These are phyloP conservation scores for Heliconius ethilla DNA, from an alignment of 2,888 invertebrate genomes.

Conservation along the genomic window DNA sequence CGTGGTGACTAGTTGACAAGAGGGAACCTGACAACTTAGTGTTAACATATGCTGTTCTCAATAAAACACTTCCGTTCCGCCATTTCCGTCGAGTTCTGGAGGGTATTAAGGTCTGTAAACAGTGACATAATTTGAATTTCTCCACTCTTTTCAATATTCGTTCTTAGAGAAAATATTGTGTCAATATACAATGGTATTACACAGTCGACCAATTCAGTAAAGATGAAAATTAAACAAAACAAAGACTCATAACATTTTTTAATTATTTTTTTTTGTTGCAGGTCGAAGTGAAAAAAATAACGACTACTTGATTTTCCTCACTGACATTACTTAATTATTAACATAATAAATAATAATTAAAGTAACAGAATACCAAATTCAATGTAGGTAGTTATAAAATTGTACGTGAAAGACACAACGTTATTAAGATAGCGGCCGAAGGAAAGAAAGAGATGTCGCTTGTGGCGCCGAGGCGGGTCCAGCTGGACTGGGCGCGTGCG, in stretches of 20 bases:
- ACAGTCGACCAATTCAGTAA: no score
- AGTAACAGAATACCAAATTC: not conserved
- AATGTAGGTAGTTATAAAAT: conserved; percentile 1
- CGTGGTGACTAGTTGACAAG: no score
- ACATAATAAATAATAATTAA: conserved; percentile 6
- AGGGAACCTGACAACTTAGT: no score
- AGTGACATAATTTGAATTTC: no score
- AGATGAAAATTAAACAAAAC: no score
- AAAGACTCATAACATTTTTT: not conserved
- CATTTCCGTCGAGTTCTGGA: not conserved
- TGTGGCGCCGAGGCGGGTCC: conserved; percentile 72
- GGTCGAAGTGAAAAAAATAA: conserved; percentile 22
- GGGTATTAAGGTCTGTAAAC: not conserved
- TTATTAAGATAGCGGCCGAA: conserved; percentile 50
- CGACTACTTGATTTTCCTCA: not conserved
- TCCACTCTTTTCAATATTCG: no score
- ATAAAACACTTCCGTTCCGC: not conserved
- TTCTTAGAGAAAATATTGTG: no score
- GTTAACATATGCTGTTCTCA: no score
- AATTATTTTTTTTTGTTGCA: conserved; percentile 35
- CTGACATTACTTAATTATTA: not conserved
- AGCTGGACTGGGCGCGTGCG: conserved; percentile 71
- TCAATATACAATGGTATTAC: no score
- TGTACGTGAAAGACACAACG: conserved; percentile 17
- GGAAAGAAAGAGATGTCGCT: conserved; percentile 64